A percentile compares a stretch with the other conserved stretches of the same genome.
phyloP scores from a whole-genome alignment of 2,888 invertebrate genomes.

The Parnassius glacialis region DNA sequence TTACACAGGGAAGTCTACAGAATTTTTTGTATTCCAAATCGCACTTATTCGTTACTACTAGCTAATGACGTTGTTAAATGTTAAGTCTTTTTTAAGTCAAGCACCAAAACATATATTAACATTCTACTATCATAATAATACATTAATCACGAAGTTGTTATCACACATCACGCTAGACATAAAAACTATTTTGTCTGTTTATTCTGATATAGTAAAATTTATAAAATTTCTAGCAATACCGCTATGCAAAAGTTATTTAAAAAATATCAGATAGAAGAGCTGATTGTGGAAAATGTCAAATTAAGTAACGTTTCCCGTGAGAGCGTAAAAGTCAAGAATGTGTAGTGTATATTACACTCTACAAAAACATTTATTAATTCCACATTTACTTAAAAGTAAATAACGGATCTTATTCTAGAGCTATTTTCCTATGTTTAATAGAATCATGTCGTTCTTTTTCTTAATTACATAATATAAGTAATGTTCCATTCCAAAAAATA shows the following conservation, averaged over 20 bases:
- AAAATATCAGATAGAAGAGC: background rate
- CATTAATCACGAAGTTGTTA: slow-evolving; percentile 16
- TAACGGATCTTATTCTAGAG: too few relatives aligned
- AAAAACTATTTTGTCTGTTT: slow-evolving; percentile 8
- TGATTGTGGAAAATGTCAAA: too few relatives aligned
- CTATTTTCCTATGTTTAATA: too few relatives aligned
- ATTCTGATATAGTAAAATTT: background rate
- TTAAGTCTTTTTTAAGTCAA: slow-evolving; percentile 14
- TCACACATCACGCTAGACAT: slow-evolving; percentile 19
- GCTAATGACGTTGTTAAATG: background rate
- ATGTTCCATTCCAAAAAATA: too few relatives aligned
- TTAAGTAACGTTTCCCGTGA: too few relatives aligned
- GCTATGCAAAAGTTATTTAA: background rate
- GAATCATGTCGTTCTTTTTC: too few relatives aligned
- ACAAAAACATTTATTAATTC: too few relatives aligned
- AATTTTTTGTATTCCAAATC: background rate
- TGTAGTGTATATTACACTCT: too few relatives aligned
- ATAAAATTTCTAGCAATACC: background rate
- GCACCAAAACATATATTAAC: slow-evolving; percentile 21
- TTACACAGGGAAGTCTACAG: too few relatives aligned
- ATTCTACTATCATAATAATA: slow-evolving; percentile 6
- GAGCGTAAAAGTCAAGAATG: too few relatives aligned
- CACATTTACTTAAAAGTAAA: too few relatives aligned
- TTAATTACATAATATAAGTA: too few relatives aligned
- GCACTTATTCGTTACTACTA: background rate